phyloP scores from a whole-genome alignment of 2,113 vertebrate genomes.

The Lota lota region DNA sequence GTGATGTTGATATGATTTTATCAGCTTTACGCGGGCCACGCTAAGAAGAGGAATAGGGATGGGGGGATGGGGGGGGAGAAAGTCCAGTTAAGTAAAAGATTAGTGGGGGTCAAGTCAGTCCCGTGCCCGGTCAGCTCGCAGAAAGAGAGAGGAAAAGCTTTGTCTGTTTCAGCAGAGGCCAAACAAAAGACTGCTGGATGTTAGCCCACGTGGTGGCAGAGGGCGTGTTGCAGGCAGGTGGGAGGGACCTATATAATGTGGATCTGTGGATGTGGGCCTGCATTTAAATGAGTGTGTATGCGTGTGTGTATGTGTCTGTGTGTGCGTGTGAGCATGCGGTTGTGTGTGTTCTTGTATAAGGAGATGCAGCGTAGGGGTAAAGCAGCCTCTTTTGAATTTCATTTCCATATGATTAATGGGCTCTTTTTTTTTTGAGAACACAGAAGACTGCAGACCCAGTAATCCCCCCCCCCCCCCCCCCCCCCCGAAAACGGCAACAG shows the following conservation, averaged over 20 bases:
- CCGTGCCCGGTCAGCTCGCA: slow-evolving; percentile 34
- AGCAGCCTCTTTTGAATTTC: slow-evolving; percentile 31
- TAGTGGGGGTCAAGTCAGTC: slow-evolving; percentile 49
- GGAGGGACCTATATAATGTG: slow-evolving; percentile 46
- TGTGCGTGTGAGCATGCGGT: slow-evolving; percentile 25
- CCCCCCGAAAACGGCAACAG: slow-evolving; percentile 13
- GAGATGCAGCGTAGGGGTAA: not conserved
- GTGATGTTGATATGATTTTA: slow-evolving; percentile 49
- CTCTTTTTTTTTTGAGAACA: slow-evolving; percentile 42
- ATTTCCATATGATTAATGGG: slow-evolving; percentile 69
- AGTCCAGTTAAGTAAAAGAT: slow-evolving; percentile 36
- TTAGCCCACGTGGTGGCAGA: slow-evolving; percentile 35
- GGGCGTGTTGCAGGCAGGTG: slow-evolving; percentile 35
- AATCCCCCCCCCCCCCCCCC: slow-evolving; percentile 11
- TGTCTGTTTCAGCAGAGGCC: slow-evolving; percentile 51
- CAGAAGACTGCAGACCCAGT: slow-evolving; percentile 29
- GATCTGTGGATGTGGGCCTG: slow-evolving; percentile 28
- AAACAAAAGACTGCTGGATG: slow-evolving; percentile 66
- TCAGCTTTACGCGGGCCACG: slow-evolving; percentile 38
- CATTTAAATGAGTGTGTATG: slow-evolving; percentile 46
- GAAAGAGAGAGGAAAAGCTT: slow-evolving; percentile 48
- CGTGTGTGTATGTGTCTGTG: slow-evolving; percentile 3
- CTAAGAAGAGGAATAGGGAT: slow-evolving; percentile 9
- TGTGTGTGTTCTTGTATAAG: slow-evolving; percentile 33
- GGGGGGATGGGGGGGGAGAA: not conserved